Percentiles rank a stretch among this genome's conserved stretches.
Evolutionary conservation across 2,797 vertebrate species (phyloP).

Genomic region (Phoxinus dragarum): DNA sequence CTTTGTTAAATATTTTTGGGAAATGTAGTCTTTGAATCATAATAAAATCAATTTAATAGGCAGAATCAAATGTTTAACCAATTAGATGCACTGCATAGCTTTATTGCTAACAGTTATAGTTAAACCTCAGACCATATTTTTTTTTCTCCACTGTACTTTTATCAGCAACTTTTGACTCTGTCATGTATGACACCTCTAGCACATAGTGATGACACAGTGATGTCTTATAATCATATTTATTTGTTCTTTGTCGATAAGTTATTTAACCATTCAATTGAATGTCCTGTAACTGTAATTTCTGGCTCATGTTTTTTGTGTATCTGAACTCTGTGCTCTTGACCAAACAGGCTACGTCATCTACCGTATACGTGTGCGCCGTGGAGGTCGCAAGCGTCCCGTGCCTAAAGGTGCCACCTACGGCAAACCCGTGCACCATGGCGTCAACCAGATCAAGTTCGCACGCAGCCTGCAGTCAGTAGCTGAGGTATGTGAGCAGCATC

Average conservation of each 20-base stretch:
- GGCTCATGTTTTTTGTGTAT: not conserved
- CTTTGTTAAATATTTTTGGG: conserved; percentile 67
- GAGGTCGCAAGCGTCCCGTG: conserved; percentile 94
- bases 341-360: conserved; percentile 92
- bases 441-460: conserved; percentile 98
- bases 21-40: conserved; percentile 45
- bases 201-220: not conserved
- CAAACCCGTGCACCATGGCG: conserved; percentile 96
- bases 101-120: not conserved
- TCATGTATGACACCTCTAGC: not conserved
- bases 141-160: not conserved
- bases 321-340: not conserved
- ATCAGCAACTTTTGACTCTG: not conserved
- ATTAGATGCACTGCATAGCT: not conserved
- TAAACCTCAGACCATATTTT: not conserved
- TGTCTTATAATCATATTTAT: not conserved
- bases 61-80: not conserved
- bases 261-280: not conserved
- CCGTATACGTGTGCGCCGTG: conserved; percentile 92
- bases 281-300: not conserved
- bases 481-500: conserved; percentile 78
- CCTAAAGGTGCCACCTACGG: conserved; percentile 97
- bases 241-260: not conserved
- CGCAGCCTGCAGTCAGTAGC: conserved; percentile 94
- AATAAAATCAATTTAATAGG: too few relatives aligned